These are phyloP conservation scores for Drosophila cracens DNA, from an alignment of 2,888 invertebrate species.

Conservation along the genomic window DNA sequence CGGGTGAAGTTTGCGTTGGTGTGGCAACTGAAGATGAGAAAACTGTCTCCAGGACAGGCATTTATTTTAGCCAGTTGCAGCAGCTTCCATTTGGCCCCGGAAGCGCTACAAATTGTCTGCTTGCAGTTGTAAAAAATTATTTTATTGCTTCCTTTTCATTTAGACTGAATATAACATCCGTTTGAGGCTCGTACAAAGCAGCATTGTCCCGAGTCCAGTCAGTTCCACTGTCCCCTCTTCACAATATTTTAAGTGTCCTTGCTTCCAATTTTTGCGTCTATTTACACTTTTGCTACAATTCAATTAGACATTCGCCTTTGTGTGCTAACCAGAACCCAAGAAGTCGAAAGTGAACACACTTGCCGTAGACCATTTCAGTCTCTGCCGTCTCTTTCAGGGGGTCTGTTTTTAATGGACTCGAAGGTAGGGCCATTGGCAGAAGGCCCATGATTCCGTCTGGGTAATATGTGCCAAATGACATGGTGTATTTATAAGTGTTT, in stretches of 20 bases:
- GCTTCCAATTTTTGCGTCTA: conserved; percentile 32
- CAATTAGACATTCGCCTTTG: conserved; percentile 65
- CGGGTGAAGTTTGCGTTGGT: conserved; percentile 37
- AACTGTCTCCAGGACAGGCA: conserved; percentile 63
- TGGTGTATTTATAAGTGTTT: neutral
- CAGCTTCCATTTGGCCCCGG: conserved; percentile 64
- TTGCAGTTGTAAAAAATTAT: conserved; percentile 62
- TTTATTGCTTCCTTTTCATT: conserved; percentile 80
- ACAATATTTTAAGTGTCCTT: conserved; percentile 54
- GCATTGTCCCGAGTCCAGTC: conserved; percentile 56
- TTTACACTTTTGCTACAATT: conserved; percentile 63
- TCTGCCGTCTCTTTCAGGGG: conserved; percentile 14
- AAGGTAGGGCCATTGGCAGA: conserved; percentile 2
- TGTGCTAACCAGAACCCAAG: conserved; percentile 42
- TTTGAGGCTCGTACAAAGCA: conserved; percentile 60
- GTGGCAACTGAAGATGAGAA: conserved; percentile 35
- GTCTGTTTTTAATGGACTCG: conserved; percentile 26
- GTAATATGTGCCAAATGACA: conserved; percentile 6
- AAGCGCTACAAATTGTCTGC: conserved; percentile 72
- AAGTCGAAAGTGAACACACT: conserved; percentile 46
- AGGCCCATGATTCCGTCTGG: conserved; percentile 6
- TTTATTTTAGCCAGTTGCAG: conserved; percentile 55
- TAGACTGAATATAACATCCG: conserved; percentile 71
- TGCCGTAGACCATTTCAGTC: conserved; percentile 8
- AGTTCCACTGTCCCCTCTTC: conserved; percentile 31